These are phyloP conservation scores for Crocallis elinguaria DNA, from an alignment of 2,888 invertebrate species.

Conservation along the genomic window DNA sequence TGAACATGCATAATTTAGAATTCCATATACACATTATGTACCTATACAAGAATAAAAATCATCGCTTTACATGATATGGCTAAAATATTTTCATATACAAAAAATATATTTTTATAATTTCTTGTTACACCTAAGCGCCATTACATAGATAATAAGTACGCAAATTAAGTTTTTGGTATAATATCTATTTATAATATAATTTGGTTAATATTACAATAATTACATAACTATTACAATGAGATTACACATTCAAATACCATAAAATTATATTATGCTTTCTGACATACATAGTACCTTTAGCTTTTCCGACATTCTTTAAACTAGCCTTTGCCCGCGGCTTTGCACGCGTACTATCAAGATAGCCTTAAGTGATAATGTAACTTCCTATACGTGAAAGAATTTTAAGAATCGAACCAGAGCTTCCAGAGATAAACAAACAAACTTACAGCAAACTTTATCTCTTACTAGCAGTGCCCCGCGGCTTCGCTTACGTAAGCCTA, in stretches of 20 bases:
- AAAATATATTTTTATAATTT: constrained; percentile 52
- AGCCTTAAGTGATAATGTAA: no score
- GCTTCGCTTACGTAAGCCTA: no score
- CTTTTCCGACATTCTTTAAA: no score
- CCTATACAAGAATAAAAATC: constrained; percentile 52
- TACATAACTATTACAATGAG: constrained; percentile 1
- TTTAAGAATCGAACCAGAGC: no score
- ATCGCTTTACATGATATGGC: constrained; percentile 47
- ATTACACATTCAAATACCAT: constrained; percentile 12
- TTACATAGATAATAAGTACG: constrained; percentile 23
- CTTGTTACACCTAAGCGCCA: constrained; percentile 38
- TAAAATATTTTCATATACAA: constrained; percentile 52
- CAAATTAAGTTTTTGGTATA: constrained; percentile 29
- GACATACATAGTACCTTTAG: not conserved
- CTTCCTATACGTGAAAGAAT: no score
- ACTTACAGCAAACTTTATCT: no score
- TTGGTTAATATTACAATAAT: not conserved
- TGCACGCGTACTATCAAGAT: no score
- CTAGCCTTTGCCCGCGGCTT: no score
- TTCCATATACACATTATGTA: constrained; percentile 37
- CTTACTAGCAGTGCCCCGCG: no score
- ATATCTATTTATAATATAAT: not conserved
- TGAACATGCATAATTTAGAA: constrained; percentile 22
- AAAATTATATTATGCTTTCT: not conserved
- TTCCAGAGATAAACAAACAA: no score